Evolutionary conservation across 2,797 vertebrate species (phyloP), one percentile per base, ranked within the genome.

Genomic region (Lycodopsis pacificus): DNA sequence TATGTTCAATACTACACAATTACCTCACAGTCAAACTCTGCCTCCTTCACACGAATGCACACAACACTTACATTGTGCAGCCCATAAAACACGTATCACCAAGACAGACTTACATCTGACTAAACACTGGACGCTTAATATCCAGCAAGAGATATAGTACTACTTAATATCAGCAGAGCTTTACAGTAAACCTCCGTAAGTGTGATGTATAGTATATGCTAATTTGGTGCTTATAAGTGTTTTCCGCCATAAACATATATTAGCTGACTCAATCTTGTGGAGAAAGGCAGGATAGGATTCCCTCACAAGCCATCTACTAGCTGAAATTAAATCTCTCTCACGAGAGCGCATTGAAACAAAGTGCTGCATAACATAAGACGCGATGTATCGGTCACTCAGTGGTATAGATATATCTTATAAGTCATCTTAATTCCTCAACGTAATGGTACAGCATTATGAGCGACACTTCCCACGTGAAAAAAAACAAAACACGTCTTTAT

Each of bases 181-280:
- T 84, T 76, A 76, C 51, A 59, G 78, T 61, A 68, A 83, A 77
- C 48, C 59, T 19, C 46, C 64, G 76, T 51, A 62, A 68, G 72
- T 12, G 7, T 66, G 34, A 78, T 78, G 71, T 59, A 64, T 76
- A 79, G 59, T 79, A 71, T 76, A 72, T 40, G 57, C 76, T 77
- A 76, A 87, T 86, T 85, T 69, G 58, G 14, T 68, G 73, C 75
- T 81, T 84, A 67, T 64, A 72, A 85, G 67, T 70, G 79, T 82
- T 86, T 87, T 87, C 63, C 44, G 77, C 65, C 65, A 85, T 81
- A 78, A 88, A 85, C 84, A 85, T 71, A 34, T 57, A 87, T 86
- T 70, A 64, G 74, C 65, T 36, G 42, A 91, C 86, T 91, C 83
- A 80, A 85, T 90, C 67, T 81, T 61, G 44, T 48, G 63, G 70